Conservation (phyloP, 2,888 invertebrate species). For the Pandemis heparana region DNA sequence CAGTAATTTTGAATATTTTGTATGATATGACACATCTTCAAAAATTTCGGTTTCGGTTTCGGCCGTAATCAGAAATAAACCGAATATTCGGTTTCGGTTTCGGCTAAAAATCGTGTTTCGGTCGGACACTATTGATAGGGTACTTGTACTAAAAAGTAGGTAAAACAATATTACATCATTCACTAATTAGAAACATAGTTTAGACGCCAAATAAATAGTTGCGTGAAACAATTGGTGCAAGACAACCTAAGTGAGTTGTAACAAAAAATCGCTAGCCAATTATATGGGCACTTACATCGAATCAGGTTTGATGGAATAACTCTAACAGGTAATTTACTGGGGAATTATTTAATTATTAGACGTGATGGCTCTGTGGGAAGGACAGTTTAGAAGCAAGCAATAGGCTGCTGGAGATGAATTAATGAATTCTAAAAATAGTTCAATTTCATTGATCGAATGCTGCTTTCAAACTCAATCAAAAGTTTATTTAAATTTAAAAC, state of each 20-base stretch:
- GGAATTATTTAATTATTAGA: conserved; percentile 24
- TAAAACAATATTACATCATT: conserved; percentile 14
- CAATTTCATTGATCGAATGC: not conserved
- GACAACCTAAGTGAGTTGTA: conserved; percentile 39
- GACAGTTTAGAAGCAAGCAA: not conserved
- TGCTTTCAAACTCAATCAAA: not conserved
- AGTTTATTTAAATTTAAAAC: not conserved
- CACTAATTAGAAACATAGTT: conserved; percentile 29
- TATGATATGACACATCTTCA: too few relatives aligned
- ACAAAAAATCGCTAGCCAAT: conserved; percentile 31
- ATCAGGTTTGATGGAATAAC: conserved; percentile 42
- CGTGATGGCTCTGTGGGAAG: conserved; percentile 6
- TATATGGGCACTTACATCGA: conserved; percentile 19
- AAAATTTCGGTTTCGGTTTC: too few relatives aligned
- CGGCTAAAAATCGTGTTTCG: too few relatives aligned
- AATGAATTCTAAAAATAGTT: not conserved
- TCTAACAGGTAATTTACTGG: conserved; percentile 8
- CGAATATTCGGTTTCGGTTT: too few relatives aligned
- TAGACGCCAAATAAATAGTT: conserved; percentile 33
- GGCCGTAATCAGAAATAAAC: too few relatives aligned
- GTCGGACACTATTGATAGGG: conserved; percentile 21
- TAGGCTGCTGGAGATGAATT: not conserved
- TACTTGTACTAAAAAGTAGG: conserved; percentile 7
- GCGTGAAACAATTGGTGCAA: conserved; percentile 41
- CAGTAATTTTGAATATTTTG: too few relatives aligned